Evolutionary conservation across 2,797 vertebrate species (phyloP), one percentile per base, ranked within the genome.

Genomic region (Acipenser oxyrinchus): DNA sequence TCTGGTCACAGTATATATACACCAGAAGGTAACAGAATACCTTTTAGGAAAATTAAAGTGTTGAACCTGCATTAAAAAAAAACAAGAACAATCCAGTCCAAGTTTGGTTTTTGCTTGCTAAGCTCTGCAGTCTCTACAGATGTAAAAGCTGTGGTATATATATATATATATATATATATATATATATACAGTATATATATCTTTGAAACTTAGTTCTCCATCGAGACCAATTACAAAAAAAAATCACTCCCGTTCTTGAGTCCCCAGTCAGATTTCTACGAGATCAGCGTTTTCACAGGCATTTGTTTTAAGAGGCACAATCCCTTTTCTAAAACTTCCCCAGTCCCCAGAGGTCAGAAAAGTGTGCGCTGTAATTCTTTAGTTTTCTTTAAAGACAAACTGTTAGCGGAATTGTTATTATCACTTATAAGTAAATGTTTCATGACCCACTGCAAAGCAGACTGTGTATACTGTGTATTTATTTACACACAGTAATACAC

Each of bases 171-270:
- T n/a, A n/a, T n/a, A n/a, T n/a, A n/a, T n/a, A n/a, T n/a, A n/a
- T n/a, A n/a, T n/a, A n/a, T n/a, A n/a, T n/a, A n/a, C n/a, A n/a
- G n/a, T 18, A 18, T 18, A 18, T 18, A 18, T 18, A 18, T 87
- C 87, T 84, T 80, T 86, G 84, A 80, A 77, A 78, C 86, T 85
- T 82, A 74, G 77, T 78, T 76, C 81, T 87, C 88, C 87, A 85
- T 71, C 1, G 87, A 87, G 86, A 83, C 86, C 87, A 87, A 89
- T 90, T 88, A 89, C 84, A 86, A 84, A 85, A 84, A 86, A 37
- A 37, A 37, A 37, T 84, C 84, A 79, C 72, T 79, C 81, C 72
- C 69, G 81, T 81, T 82, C 86, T 83, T 83, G 84, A 85, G 49
- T 49, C 48, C 23, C n/a, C 49, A 60, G 48, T 67, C 66, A 66